Evolutionary conservation across 1,140 invertebrate species (phyloP).

Genomic region (Ostrea denselamellosa): DNA sequence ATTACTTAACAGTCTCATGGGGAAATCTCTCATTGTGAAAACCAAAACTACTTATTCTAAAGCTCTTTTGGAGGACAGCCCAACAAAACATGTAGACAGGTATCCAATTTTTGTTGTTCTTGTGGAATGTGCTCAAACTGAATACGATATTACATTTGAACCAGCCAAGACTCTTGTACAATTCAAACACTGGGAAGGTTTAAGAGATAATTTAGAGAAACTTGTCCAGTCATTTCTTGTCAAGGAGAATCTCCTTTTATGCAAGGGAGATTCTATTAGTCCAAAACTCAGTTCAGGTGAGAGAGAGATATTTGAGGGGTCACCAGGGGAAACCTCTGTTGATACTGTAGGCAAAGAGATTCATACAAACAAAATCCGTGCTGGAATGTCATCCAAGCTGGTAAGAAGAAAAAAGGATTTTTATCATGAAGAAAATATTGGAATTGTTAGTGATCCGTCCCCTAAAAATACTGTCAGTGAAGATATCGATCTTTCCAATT

Average conservation of each 20-base stretch:
- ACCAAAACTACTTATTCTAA: slow-evolving; percentile 60
- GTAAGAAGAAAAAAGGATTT: slow-evolving; percentile 1
- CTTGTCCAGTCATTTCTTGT: slow-evolving; percentile 76
- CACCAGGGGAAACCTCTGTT: not conserved
- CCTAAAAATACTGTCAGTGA: not conserved
- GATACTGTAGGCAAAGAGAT: not conserved
- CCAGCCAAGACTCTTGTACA: slow-evolving; percentile 81
- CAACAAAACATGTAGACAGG: slow-evolving; percentile 74
- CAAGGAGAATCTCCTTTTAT: slow-evolving; percentile 65
- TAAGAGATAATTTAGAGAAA: slow-evolving; percentile 81
- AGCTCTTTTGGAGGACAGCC: slow-evolving; percentile 57
- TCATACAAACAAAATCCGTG: not conserved
- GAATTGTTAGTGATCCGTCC: not conserved
- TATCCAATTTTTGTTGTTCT: slow-evolving; percentile 83
- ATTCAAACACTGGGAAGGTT: slow-evolving; percentile 82
- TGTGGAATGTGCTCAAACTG: slow-evolving; percentile 81
- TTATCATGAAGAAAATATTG: slow-evolving; percentile 16
- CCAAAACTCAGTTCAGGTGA: not conserved
- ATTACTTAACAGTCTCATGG: slow-evolving; percentile 79
- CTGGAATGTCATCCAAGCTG: slow-evolving; percentile 26
- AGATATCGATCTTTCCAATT: not conserved
- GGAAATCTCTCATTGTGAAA: slow-evolving; percentile 70
- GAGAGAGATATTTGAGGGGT: slow-evolving; percentile 5
- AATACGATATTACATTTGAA: slow-evolving; percentile 82
- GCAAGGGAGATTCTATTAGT: not conserved